Evolutionary conservation across 2,888 invertebrate species (phyloP), one percentile per base, ranked within the genome.

Genomic region (Drosophila koepferae): DNA sequence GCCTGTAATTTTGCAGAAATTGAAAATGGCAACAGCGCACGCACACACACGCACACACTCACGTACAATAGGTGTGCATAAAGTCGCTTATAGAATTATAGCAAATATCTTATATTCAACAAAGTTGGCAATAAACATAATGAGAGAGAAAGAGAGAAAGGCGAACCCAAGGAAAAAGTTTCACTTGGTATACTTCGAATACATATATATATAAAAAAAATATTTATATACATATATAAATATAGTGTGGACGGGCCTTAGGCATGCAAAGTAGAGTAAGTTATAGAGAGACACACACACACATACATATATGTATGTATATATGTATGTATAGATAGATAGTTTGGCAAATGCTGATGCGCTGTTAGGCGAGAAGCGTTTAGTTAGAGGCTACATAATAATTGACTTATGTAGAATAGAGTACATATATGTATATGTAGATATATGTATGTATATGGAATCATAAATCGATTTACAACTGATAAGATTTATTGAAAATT

Each of bases 1-100:
- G 86, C 69, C 86, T 86, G 86, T 86, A 86, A 88, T 86, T 88
- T 83, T 76, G 80, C 86, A 83, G 80, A 86, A 88, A 88, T 86
- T 88, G 88, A 86, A 86, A 86, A 88, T 78, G 83, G 82, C 82
- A 72, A 80, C 58, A 72, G 66, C 72, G 62, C 81, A 85, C 72
- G 53, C 63, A 54, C 44, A 18, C 41, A 14, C 43, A 40, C 23
- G 20, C 18, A 23, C 18, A 41, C 28, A 36, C 2, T 4, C 34
- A 54, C 36, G 51, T 41, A 51, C 54, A 54, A 59, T 54, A 72
- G 58, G 55, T 54, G 18, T 20, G 20, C 10, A 51, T 28, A 53
- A 41, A 58, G 62, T 71, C 68, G 70, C 71, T 40, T 74, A 72
- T 62, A 43, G 77, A 84, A 82, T 80, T 77, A 78, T 83, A 67